phyloP scores from a whole-genome alignment of 2,888 invertebrate species.

The Lepas anatifera region DNA sequence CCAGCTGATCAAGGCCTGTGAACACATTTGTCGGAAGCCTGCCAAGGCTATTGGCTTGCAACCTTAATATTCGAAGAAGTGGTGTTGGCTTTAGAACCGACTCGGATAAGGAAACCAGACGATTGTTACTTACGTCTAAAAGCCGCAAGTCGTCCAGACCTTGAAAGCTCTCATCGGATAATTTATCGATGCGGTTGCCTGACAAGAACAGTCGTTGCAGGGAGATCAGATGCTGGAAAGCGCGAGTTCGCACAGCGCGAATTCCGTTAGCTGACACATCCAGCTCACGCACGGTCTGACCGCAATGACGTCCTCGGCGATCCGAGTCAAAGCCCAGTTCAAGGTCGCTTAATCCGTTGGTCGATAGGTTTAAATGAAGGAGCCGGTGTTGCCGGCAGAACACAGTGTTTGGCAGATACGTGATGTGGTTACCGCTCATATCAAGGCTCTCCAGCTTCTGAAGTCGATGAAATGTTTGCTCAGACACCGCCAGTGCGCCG shows the following conservation, averaged over 20 bases:
- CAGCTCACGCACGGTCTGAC: not conserved
- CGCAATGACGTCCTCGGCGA: not conserved
- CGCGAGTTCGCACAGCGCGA: not conserved
- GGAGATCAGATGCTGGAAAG: not conserved
- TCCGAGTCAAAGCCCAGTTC: not conserved
- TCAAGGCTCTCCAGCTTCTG: not conserved
- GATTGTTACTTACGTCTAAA: slow-evolving; percentile 76
- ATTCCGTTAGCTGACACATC: not conserved
- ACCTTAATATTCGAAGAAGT: slow-evolving; percentile 42
- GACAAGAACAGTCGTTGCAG: slow-evolving; percentile 41
- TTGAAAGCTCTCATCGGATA: slow-evolving; percentile 69
- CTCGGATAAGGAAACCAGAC: slow-evolving; percentile 59
- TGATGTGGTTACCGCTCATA: not conserved
- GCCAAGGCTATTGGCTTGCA: not conserved
- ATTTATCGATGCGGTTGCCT: slow-evolving; percentile 62
- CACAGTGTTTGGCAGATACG: not conserved
- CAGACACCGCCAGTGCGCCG: not conserved
- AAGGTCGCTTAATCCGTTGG: not conserved
- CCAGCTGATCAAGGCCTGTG: not conserved
- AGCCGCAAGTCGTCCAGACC: slow-evolving; percentile 66
- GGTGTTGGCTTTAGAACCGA: slow-evolving; percentile 54
- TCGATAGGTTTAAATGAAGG: not conserved
- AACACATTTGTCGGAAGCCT: not conserved
- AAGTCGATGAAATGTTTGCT: not conserved
- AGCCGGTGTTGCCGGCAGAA: not conserved